Conservation (phyloP, 2,113 vertebrate species). For the Catharus fuscescens region DNA sequence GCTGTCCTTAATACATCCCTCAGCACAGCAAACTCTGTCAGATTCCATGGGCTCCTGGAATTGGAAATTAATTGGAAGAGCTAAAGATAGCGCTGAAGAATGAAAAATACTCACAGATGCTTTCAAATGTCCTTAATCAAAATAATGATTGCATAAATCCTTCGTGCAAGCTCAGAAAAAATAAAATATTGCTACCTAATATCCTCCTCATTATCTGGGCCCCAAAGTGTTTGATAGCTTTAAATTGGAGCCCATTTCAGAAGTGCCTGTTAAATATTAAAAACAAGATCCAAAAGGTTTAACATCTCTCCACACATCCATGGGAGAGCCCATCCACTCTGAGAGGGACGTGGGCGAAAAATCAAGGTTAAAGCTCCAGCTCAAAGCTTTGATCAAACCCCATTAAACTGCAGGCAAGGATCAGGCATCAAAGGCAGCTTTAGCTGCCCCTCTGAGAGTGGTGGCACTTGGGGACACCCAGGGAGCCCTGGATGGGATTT, state of each 20-base stretch:
- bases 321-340: background rate
- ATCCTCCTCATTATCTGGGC: background rate
- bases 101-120: conserved; percentile 3
- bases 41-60: background rate
- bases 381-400: background rate
- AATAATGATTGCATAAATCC: background rate
- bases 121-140: background rate
- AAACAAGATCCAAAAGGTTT: background rate
- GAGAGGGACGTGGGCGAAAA: rapidly evolving
- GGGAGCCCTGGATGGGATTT: background rate
- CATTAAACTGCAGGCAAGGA: background rate
- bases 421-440: background rate
- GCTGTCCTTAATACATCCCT: background rate
- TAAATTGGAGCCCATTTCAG: background rate
- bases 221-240: background rate
- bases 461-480: background rate
- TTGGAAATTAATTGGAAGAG: conserved; percentile 29
- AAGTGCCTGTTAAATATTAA: background rate
- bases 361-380: background rate
- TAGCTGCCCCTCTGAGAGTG: background rate
- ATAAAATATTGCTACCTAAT: background rate
- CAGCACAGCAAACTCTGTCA: background rate
- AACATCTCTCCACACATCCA: background rate
- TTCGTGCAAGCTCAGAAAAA: background rate
- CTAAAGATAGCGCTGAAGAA: background rate